Base-by-base conservation (phyloP, 2,888 invertebrate genomes). In the Agrilus cyanescens region DNA sequence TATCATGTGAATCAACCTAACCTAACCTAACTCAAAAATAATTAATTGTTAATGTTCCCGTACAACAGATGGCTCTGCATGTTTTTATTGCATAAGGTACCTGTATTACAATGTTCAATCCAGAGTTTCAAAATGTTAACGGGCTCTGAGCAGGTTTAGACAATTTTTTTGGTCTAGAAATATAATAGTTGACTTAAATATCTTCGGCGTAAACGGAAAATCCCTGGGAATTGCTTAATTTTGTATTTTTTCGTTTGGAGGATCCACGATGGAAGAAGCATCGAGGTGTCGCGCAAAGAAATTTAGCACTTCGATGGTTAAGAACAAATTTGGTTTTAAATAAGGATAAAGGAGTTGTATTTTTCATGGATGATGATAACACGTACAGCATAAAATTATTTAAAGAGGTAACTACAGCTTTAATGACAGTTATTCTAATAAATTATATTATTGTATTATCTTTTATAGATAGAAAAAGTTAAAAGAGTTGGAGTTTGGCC, bases 331-430 rank as follows among this genome's bases (percentile, higher is more conserved):
- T 78, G 29, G 57, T 62, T 15, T 53, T 62, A 16, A 62, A 69
- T n/a, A 70, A 71, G 32, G 72, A 74, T 57, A 72, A 74, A 53
- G 82, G 87, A 12, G 78, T 94, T 32, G 82, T 96, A 0, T 97
- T 85, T 66, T 96, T 97, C 65, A 94, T 94, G 72, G 96, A 97
- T 60, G 96, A 97, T 64, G 96, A 96, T 61, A 97, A 97, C 62
- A 84, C 93, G 0, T 97, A 97, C 61, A 80, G 85, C 37, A 64
- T 91, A 20, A 83, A 88, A 63, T 64, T 97, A 10, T 97, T 97
- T 68, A 78, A 82, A 45, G 94, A 95, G 77, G 88, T 88, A 58
- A 58, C 50, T 42, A 16, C 7, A 12, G 13, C 13, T 34, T 40
- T 40, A 14, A 37, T 2, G 15, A 6, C 2, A 10, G 12, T 2